A percentile compares a stretch with the other conserved stretches of the same genome.
These are phyloP conservation scores for Drosophila acutilabella DNA, from an alignment of 2,888 invertebrate species.

Conservation along the genomic window DNA sequence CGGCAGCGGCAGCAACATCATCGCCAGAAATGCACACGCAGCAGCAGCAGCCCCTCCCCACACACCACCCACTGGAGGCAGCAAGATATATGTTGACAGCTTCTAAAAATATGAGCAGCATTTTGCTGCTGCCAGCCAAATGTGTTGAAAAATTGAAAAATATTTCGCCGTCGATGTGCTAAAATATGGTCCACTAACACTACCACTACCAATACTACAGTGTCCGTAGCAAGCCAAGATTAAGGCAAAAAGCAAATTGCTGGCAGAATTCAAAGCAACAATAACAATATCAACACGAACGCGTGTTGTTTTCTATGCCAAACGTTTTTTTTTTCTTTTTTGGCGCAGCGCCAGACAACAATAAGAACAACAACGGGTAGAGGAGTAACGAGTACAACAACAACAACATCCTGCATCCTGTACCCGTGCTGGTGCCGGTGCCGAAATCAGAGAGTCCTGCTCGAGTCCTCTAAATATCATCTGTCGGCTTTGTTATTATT, in stretches of 20 bases:
- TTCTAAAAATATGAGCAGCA: slow-evolving; percentile 76
- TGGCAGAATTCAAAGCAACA: slow-evolving; percentile 58
- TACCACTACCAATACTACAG: not conserved
- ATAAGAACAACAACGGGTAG: slow-evolving; percentile 16
- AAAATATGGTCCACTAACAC: slow-evolving; percentile 62
- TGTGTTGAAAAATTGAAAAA: slow-evolving; percentile 79
- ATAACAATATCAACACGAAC: slow-evolving; percentile 22
- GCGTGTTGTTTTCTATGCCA: slow-evolving; percentile 58
- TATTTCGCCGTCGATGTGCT: slow-evolving; percentile 78
- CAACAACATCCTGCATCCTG: slow-evolving; percentile 16
- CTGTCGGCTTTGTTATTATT: slow-evolving; percentile 65
- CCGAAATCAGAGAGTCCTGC: slow-evolving; percentile 29
- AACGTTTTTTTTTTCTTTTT: slow-evolving; percentile 33
- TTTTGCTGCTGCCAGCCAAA: slow-evolving; percentile 78
- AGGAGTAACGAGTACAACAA: slow-evolving; percentile 15
- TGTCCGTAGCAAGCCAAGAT: slow-evolving; percentile 12
- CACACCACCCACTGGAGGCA: slow-evolving; percentile 2
- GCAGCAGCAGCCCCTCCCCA: slow-evolving; percentile 34
- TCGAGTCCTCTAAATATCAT: slow-evolving; percentile 59
- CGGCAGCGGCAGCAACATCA: slow-evolving; percentile 59
- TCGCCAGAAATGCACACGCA: slow-evolving; percentile 71
- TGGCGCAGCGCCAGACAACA: slow-evolving; percentile 64
- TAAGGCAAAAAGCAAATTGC: slow-evolving; percentile 57
- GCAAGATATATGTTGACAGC: slow-evolving; percentile 77
- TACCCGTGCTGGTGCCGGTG: slow-evolving; percentile 8